Evolutionary conservation across 2,113 vertebrate species (phyloP), one percentile per base, ranked within the genome.

Genomic region (Propithecus coquereli): DNA sequence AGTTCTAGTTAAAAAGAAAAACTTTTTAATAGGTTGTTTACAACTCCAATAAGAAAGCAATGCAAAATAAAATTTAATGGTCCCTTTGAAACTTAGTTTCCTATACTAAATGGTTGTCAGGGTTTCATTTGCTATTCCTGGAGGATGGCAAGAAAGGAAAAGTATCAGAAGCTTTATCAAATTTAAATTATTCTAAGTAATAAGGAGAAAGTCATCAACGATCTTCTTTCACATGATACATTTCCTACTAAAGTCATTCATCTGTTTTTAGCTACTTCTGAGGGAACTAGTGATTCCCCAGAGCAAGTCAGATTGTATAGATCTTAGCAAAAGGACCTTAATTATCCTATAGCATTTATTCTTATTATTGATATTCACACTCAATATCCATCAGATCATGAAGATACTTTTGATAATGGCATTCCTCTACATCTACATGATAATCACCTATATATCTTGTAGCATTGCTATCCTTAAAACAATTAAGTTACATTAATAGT

Each of bases 21-120:
- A 85, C 34, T 59, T 94, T 93, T 90, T 93, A 94, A 94, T 93
- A 94, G 37, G 61, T 73, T 86, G 74, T 90, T 95, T 95, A 74
- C 34, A 90, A 79, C 37, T 81, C 32, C 34, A 90, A 81, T 9
- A 59, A 66, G 40, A 30, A 12, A 65, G 47, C 82, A 71, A 87
- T 88, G 20, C 59, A 90, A 93, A 96, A 66, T 68, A 81, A 81
- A 89, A 86, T 90, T 92, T 95, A 93, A 96, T 82, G 66, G 80
- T 90, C 81, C 96, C 86, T 93, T 79, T 80, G 94, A 90, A 93
- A 95, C 30, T 68, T 92, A 80, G 73, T 81, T 95, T 57, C 40
- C 90, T 86, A 65, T 45, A 76, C 65, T 74, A 14, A 92, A 84
- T 5, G 45, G 18, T 89, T 80, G 74, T 57, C 65, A 89, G 17